Base-by-base conservation (phyloP, 2,888 invertebrate species). In the Aradus depressus region DNA sequence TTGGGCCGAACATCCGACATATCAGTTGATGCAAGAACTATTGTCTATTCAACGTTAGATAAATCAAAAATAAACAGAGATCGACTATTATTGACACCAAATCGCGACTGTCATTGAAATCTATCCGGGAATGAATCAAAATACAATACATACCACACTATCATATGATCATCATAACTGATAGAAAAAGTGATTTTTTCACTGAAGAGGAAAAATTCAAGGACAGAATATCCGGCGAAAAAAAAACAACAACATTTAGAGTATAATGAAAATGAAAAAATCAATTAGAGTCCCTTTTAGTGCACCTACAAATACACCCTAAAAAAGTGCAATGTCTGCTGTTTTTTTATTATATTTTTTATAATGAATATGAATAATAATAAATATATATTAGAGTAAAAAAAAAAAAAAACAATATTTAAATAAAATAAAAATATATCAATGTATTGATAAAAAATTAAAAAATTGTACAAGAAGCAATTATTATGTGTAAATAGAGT, bases 1-100 rank as follows among this genome's bases (percentile, higher is more conserved):
- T 69, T 83, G 62, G 81, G 80, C 2, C 73, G 84, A 22, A 65
- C 71, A 56, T 74, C 76, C 49, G 81, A 83, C 65, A 75, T 84
- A 52, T 70, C 74, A 31, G 81, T 76, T n/a, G 65, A 69, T 41
- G 69, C 76, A 44, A 73, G 84, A 52, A 75, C 77, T 12, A 73
- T 75, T 60, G 76, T 84, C 55, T 84, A 84, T 65, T 71, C 74
- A 58, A 72, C 75, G 53, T 67, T 84, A 60, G 69, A 72, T 58
- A 71, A 72, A 43, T 68, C 76, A 51, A 70, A 72, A 10, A 70
- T 84, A 4, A 81, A 83, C 67, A 76, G 81, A 10, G 81, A 83
- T 64, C 71, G 83, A 58, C 73, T 84, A 57, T 76, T 81, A 58
- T 69, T 84, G 55, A 77, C 84, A 6, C 53, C 53, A 44, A 53